Base-by-base conservation (phyloP, 2,888 invertebrate species). In the Cosmorhoe ocellata region DNA sequence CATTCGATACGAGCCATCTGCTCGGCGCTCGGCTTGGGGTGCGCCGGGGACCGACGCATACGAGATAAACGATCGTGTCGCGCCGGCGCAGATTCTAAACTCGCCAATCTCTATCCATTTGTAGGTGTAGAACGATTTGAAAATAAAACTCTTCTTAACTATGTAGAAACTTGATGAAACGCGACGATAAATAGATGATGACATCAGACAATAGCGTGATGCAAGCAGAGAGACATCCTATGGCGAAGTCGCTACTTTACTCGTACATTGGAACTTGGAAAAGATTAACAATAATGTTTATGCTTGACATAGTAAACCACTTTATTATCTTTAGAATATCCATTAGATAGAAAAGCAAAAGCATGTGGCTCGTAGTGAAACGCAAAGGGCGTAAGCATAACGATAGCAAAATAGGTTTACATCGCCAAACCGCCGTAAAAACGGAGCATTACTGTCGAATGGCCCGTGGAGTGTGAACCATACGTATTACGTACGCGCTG, bases 1-100 rank as follows among this genome's bases (percentile, higher is more conserved):
- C 36, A 40, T 40, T 34, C 34, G 30, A 27, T 34, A 13, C 30
- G 24, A 26, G 43, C 39, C 50, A 44, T 50, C 43, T 50, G 50
- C 22, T 28, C 3, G 28, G 24, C 12, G 27, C 24, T 18, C 4
- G 24, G 24, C n/a, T n/a, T n/a, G n/a, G n/a, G n/a, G n/a, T n/a
- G n/a, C n/a, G n/a, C n/a, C n/a, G 18, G 18, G 18, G 22, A 30
- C 24, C 24, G 8, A 30, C 41, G n/a, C 26, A 33, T 18, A 14
- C 24, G 37, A 9, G 0, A 24, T n/a, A 46, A 24, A 31, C 37
- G 2, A 4, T 3, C 18, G 18, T 4, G 18, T n/a, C 18, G 18
- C 4, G 4, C 18, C 18, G 4, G 18, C 2, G 4, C 18, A n/a
- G 33, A 32, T 32, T 24, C 1, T 41, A 12, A 1, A 41, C 22